Conservation (phyloP, 2,113 vertebrate genomes). For the Notarius lentiginosus region DNA sequence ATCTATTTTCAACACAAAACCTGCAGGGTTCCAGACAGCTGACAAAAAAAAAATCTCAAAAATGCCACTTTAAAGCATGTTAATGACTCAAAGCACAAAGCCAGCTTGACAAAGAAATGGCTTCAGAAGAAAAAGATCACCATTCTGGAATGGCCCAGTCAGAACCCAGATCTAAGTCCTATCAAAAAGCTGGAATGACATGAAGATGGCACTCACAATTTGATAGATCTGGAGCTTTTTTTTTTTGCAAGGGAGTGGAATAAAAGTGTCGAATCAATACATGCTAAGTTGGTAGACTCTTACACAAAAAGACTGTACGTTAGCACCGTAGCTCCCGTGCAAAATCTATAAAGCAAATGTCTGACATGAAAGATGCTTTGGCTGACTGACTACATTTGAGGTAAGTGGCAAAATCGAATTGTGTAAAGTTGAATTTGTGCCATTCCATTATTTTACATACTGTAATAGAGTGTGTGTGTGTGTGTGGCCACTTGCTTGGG, state of each 20-base stretch:
- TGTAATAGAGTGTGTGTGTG: constrained; percentile 7
- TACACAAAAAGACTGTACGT: background rate
- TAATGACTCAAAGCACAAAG: background rate
- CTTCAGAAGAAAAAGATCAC: too few species aligned
- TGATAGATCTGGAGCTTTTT: background rate
- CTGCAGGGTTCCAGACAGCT: too few species aligned
- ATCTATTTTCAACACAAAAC: background rate
- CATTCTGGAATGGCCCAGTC: too few species aligned
- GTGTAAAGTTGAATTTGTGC: constrained; percentile 4
- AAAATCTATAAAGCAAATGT: background rate
- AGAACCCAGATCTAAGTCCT: too few species aligned
- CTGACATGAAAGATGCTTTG: background rate
- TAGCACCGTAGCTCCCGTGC: background rate
- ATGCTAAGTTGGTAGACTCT: too few species aligned
- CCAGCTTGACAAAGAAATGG: background rate
- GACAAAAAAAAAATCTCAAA: too few species aligned
- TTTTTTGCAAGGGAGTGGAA: too few species aligned
- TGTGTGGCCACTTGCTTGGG: constrained; percentile 36
- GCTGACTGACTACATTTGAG: background rate
- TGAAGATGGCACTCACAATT: background rate
- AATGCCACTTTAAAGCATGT: background rate
- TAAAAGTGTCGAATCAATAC: too few species aligned
- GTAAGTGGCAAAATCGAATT: background rate
- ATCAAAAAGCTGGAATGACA: background rate
- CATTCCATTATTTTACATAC: constrained; percentile 4